phyloP scores from a whole-genome alignment of 2,888 invertebrate genomes.

The Apamea sordens region DNA sequence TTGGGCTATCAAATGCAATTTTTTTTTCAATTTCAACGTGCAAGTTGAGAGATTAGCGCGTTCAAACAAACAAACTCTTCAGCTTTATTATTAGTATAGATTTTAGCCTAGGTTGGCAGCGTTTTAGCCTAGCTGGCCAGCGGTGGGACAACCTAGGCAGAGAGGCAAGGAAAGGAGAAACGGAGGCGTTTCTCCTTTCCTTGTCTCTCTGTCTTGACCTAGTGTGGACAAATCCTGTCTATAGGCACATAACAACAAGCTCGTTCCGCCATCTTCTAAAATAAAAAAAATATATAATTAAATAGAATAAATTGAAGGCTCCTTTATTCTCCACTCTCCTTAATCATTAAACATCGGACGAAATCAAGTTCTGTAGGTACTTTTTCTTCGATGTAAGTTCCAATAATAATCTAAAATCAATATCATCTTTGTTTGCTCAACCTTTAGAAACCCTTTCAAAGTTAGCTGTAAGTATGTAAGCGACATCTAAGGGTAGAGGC shows the following conservation, averaged over 20 bases:
- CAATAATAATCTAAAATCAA: constrained; percentile 3
- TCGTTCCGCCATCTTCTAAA: neutral
- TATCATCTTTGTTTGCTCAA: constrained; percentile 10
- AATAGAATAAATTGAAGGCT: neutral
- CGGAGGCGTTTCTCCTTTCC: too few relatives aligned
- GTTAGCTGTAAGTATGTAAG: constrained; percentile 23
- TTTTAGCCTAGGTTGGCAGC: too few relatives aligned
- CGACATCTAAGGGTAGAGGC: constrained; percentile 15
- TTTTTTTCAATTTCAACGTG: too few relatives aligned
- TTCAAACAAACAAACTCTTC: too few relatives aligned
- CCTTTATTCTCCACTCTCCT: neutral
- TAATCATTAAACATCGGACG: neutral
- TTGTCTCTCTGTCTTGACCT: neutral
- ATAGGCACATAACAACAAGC: too few relatives aligned
- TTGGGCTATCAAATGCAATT: too few relatives aligned
- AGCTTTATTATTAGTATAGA: too few relatives aligned
- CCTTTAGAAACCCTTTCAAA: constrained; percentile 30
- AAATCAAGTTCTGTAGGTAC: neutral
- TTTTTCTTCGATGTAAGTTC: neutral
- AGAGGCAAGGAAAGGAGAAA: too few relatives aligned
- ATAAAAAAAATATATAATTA: neutral
- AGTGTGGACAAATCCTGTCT: neutral
- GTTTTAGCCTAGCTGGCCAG: too few relatives aligned
- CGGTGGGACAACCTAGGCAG: too few relatives aligned
- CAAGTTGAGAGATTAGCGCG: too few relatives aligned